Evolutionary conservation across 2,113 vertebrate species (phyloP).

Genomic region (Cynopterus brachyotis): DNA sequence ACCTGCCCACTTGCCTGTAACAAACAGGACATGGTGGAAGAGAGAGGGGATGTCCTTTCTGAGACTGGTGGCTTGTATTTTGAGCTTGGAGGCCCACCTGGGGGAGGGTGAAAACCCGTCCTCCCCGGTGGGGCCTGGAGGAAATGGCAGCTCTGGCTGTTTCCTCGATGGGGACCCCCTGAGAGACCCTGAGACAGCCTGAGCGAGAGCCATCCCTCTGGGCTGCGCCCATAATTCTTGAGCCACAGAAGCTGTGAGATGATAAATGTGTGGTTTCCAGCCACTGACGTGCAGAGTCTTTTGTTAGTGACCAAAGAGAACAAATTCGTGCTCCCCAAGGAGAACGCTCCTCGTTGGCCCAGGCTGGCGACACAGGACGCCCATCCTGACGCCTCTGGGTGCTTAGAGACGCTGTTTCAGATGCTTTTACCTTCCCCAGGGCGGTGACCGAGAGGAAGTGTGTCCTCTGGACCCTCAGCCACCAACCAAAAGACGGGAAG

Average conservation of each 20-base stretch:
- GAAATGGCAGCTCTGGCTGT: no score
- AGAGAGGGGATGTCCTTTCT: background rate
- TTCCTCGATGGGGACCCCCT: background rate
- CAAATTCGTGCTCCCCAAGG: background rate
- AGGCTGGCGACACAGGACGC: background rate
- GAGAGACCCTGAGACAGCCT: background rate
- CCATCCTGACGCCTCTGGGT: background rate
- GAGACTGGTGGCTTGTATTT: background rate
- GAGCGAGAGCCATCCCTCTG: background rate
- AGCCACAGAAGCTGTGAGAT: background rate
- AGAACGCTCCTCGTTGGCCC: background rate
- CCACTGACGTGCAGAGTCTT: background rate
- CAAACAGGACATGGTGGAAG: background rate
- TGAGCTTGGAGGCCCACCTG: background rate
- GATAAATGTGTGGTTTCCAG: background rate
- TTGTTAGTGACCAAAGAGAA: background rate
- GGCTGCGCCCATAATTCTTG: background rate
- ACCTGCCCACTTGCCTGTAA: background rate
- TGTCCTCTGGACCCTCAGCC: background rate
- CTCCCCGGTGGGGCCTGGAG: rapidly evolving
- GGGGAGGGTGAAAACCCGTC: background rate
- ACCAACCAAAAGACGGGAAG: background rate
- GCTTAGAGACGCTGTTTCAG: background rate
- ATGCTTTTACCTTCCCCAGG: background rate
- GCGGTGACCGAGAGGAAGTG: no score